Percentiles rank a stretch among this genome's conserved stretches.
Evolutionary conservation across 1,140 invertebrate species (phyloP).

Genomic region (Pseudobourletiella spinata): DNA sequence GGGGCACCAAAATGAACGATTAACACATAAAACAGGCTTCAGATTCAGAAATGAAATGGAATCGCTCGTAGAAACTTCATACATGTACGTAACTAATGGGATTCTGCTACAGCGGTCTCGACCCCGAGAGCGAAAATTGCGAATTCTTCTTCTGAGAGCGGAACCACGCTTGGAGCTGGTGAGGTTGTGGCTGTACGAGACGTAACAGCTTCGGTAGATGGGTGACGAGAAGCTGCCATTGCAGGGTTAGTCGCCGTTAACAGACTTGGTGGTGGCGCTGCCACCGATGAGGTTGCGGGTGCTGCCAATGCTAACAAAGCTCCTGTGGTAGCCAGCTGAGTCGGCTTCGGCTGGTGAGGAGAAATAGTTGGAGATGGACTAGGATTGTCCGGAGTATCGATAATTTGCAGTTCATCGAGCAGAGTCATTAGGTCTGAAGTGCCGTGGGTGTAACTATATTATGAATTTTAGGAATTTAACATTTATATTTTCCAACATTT

Average conservation of each 20-base stretch:
- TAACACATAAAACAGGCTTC: too few relatives aligned
- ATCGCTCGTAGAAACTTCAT: too few relatives aligned
- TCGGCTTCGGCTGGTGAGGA: not conserved
- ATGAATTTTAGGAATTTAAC: too few relatives aligned
- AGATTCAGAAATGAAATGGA: too few relatives aligned
- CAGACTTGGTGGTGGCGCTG: too few relatives aligned
- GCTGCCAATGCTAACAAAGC: not conserved
- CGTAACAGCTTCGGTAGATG: not conserved
- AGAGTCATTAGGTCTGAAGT: not conserved
- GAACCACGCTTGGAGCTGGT: not conserved
- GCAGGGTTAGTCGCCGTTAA: not conserved
- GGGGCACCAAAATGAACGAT: too few relatives aligned
- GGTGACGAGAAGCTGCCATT: not conserved
- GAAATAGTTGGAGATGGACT: not conserved
- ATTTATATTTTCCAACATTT: too few relatives aligned
- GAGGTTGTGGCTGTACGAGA: not conserved
- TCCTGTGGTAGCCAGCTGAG: not conserved
- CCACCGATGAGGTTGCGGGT: not conserved
- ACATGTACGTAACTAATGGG: too few relatives aligned
- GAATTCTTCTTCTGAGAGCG: not conserved
- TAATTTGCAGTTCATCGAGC: slow-evolving; percentile 12
- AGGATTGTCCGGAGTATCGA: not conserved
- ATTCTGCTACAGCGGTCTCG: not conserved
- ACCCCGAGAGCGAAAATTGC: not conserved
- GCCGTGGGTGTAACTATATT: not conserved